These are phyloP conservation scores for Dryobates pubescens DNA, from an alignment of 2,797 vertebrate genomes.

Conservation along the genomic window DNA sequence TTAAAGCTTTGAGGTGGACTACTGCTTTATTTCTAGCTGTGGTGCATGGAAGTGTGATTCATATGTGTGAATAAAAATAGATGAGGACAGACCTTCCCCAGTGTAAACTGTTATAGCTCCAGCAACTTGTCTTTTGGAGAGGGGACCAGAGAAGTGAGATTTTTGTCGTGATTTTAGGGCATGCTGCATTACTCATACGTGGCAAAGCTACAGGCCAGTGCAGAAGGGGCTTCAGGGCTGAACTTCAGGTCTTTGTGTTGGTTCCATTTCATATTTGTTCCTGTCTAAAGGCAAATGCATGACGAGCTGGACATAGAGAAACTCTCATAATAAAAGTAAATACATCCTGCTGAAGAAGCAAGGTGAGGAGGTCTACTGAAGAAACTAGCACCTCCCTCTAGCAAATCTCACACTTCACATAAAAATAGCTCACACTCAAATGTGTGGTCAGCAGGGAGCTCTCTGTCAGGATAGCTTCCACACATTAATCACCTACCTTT, in stretches of 20 bases:
- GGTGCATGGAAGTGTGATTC: slow-evolving; percentile 50
- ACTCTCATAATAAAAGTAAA: neutral
- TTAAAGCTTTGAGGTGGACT: slow-evolving; percentile 44
- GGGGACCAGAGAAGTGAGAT: neutral
- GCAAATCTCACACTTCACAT: slow-evolving; percentile 7
- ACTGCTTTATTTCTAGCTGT: slow-evolving; percentile 56
- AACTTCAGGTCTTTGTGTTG: neutral
- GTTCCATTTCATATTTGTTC: neutral
- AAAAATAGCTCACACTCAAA: neutral
- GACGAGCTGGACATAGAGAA: neutral
- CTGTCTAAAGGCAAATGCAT: neutral
- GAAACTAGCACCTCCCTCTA: slow-evolving; percentile 1
- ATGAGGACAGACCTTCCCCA: slow-evolving; percentile 42
- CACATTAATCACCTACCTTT: neutral
- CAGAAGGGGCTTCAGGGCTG: neutral
- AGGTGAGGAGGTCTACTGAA: neutral
- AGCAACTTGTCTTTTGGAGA: neutral
- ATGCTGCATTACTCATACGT: neutral
- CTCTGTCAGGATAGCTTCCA: neutral
- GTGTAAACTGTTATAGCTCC: slow-evolving; percentile 22
- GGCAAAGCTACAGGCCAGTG: neutral
- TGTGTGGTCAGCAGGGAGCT: slow-evolving; percentile 8
- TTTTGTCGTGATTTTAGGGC: neutral
- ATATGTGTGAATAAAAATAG: slow-evolving; percentile 48
- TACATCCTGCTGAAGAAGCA: neutral